Evolutionary conservation across 2,888 invertebrate genomes (phyloP).

Genomic region (Cantharis flavilabris): DNA sequence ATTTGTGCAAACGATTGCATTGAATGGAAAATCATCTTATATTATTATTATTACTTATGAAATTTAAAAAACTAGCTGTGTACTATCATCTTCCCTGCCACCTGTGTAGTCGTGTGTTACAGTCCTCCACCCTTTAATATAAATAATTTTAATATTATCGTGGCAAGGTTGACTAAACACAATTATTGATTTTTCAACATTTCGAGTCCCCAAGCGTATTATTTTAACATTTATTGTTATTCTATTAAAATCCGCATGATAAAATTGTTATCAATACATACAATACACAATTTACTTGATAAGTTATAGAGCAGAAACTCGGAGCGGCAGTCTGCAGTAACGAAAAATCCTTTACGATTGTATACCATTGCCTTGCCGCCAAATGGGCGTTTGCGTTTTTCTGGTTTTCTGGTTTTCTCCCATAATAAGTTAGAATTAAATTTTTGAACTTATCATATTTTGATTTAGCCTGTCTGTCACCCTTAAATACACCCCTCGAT

Average conservation of each 20-base stretch:
- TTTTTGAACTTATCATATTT: background rate
- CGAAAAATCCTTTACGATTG: too few relatives aligned
- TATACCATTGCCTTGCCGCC: background rate
- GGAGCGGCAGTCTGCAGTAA: background rate
- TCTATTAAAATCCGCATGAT: background rate
- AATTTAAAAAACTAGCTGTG: too few relatives aligned
- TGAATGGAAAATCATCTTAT: too few relatives aligned
- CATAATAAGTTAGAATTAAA: background rate
- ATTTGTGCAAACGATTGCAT: background rate
- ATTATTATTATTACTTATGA: too few relatives aligned
- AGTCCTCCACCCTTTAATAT: too few relatives aligned
- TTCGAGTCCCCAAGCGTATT: background rate
- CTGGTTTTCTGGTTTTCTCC: background rate
- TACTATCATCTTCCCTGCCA: background rate
- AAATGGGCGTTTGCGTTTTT: background rate
- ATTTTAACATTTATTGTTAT: background rate
- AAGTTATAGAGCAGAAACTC: background rate
- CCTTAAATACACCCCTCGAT: slow-evolving; percentile 1
- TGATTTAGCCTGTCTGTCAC: slow-evolving; percentile 1
- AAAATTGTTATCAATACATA: background rate
- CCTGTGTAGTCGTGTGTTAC: background rate
- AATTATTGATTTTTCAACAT: background rate
- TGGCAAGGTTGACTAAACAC: background rate
- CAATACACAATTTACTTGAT: background rate
- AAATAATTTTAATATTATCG: background rate